Conservation (phyloP, 2,113 vertebrate species). For the Camarhynchus parvulus region DNA sequence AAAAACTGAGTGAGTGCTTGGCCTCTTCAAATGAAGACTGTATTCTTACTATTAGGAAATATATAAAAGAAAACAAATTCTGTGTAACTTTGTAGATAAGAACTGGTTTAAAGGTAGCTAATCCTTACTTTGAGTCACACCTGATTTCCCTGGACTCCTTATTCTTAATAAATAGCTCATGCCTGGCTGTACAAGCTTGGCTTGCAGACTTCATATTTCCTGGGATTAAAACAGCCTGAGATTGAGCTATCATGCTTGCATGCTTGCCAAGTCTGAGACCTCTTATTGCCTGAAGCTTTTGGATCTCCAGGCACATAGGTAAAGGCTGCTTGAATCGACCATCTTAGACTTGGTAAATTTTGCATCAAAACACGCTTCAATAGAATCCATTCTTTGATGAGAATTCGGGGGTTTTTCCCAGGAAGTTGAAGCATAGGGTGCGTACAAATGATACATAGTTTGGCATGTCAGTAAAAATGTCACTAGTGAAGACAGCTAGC, state of each 20-base stretch:
- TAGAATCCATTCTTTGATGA: not conserved
- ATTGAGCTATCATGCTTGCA: not conserved
- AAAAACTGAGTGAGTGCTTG: not conserved
- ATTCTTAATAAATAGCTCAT: not conserved
- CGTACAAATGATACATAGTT: not conserved
- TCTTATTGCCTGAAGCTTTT: not conserved
- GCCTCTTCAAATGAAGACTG: not conserved
- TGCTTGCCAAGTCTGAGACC: not conserved
- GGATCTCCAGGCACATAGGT: not conserved
- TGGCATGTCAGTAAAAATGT: not conserved
- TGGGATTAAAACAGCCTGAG: slow-evolving; percentile 8
- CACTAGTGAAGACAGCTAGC: not conserved
- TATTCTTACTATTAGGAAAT: not conserved
- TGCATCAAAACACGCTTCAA: not conserved
- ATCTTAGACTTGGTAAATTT: not conserved
- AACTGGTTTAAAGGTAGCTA: slow-evolving; percentile 38
- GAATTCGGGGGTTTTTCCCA: not conserved
- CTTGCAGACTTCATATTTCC: not conserved
- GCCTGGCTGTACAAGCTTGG: not conserved
- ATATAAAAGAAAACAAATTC: not conserved
- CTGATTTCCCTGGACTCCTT: slow-evolving; percentile 14
- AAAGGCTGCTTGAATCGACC: not conserved
- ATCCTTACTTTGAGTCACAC: not conserved
- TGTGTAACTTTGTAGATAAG: not conserved
- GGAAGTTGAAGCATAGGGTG: not conserved